A percentile compares a stretch with the other conserved stretches of the same genome.
These are phyloP conservation scores for Hypsopygia costalis DNA, from an alignment of 2,888 invertebrate genomes.

Conservation along the genomic window DNA sequence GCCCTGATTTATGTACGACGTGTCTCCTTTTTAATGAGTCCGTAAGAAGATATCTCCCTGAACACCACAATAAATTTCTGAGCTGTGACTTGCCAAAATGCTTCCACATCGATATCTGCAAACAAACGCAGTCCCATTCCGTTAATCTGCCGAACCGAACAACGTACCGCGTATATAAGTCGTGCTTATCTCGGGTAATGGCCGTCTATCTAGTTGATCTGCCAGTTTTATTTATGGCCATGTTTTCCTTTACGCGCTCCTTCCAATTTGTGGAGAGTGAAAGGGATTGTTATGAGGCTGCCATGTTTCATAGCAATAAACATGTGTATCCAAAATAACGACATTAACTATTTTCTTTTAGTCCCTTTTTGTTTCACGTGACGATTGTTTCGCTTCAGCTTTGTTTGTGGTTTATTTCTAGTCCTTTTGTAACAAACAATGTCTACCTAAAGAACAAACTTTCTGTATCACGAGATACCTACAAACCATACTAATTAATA, in stretches of 20 bases:
- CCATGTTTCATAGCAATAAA: conserved; percentile 79
- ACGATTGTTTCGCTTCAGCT: conserved; percentile 47
- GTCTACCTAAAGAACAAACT: conserved; percentile 9
- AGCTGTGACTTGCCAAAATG: conserved; percentile 70
- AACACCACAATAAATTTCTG: conserved; percentile 73
- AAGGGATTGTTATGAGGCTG: conserved; percentile 78
- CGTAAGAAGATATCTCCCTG: conserved; percentile 76
- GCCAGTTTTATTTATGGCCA: conserved; percentile 78
- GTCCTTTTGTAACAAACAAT: conserved; percentile 17
- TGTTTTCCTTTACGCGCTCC: conserved; percentile 79
- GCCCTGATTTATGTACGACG: conserved; percentile 77
- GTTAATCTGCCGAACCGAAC: conserved; percentile 72
- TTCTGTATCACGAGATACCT: conserved; percentile 1
- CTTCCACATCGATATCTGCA: conserved; percentile 73
- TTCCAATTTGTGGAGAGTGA: conserved; percentile 80
- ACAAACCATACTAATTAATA: conserved; percentile 1
- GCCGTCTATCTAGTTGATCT: conserved; percentile 79
- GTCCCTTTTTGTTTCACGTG: conserved; percentile 41
- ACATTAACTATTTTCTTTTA: conserved; percentile 66
- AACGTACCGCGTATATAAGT: conserved; percentile 73
- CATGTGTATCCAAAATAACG: conserved; percentile 77
- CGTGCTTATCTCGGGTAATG: conserved; percentile 75
- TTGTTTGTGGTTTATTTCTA: conserved; percentile 23
- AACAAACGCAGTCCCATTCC: conserved; percentile 69
- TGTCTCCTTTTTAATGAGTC: conserved; percentile 80